Evolutionary conservation across 2,113 vertebrate species (phyloP), one percentile per base, ranked within the genome.

Genomic region (Labeo catla): DNA sequence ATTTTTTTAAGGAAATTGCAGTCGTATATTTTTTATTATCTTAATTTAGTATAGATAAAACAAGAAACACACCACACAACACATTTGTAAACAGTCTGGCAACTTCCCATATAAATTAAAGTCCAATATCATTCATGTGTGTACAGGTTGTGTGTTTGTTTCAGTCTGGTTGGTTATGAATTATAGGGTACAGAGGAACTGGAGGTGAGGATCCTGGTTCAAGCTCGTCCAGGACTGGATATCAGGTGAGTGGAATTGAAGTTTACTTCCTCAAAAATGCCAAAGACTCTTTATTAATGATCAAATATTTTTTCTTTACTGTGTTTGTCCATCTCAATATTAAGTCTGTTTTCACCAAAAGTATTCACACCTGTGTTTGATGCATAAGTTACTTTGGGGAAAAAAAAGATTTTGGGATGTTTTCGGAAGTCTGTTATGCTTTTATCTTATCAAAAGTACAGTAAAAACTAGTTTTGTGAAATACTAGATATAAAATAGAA

Each of bases 171-270:
- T 63, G 79, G 28, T 66, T 43, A 23, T 54, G 70, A 28, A 59
- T 76, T 78, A 9, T 84, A 99, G 98, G 98, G 98, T 86, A 99
- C 98, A 90, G 98, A 99, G 93, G 98, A 99, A 90, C 92, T 99
- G 91, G 98, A 99, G 92, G 98, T 99, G 86, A 96, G 98, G 93
- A 99, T 99, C 89, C 94, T 99, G 93, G 98, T 99, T 76, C 98
- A 99, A 89, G 98, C 96, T 83, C 96, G 98, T 34, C 98, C 98
- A 78, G 98, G 98, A 68, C 98, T 98, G 95, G 98, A 99, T 94
- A 99, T 99, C 92, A 97, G 98, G 98, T 98, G 83, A 89, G 89
- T 68, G 23, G 8, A 13, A 52, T 28, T 54, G 15, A 4, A 36
- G 36, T 49, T 85, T 21, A 16, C 7, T 57, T 68, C 28, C 49